Evolutionary conservation across 2,888 invertebrate genomes (phyloP), one percentile per base, ranked within the genome.

Genomic region (Ectemnius cavifrons): DNA sequence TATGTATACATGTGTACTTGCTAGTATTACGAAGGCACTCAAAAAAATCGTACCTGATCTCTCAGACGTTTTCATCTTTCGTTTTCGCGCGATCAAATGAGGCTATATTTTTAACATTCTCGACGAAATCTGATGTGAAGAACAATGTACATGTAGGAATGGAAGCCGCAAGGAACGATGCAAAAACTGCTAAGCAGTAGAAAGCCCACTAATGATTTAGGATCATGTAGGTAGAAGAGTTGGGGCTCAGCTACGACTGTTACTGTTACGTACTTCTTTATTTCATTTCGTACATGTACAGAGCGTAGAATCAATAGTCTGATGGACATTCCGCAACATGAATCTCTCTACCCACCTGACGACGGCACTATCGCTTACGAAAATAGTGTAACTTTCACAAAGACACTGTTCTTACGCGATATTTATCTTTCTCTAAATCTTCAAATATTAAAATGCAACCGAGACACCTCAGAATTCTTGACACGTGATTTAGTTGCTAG

Each of bases 101-200:
- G 13, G 4, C 16, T 6, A 52, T 11, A 16, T 14, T 14, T 16
- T 14, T 52, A 0, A 5, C 0, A 14, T 52, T 52, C 16, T 14
- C 52, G 52, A 52, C 4, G 47, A 47, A 2, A 47, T 14, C n/a
- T n/a, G 47, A 47, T 14, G 13, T 47, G 5, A 47, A 52, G 52
- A 52, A 52, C 52, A 14, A 52, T 52, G 52, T 52, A 52, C 52
- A 52, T 52, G 52, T 52, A 52, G 52, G 52, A 52, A 52, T 16
- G 52, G 52, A 52, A 52, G 52, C 52, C 16, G 52, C 14, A 14
- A 52, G 16, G 52, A 52, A 52, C 16, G n/a, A 16, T 14, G 5
- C 8, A 52, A 52, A 0, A 16, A 4, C 6, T 52, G 14, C 16
- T 52, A 16, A 52, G 52, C 52, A 16, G 52, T 52, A 14, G 4